phyloP scores from a whole-genome alignment of 2,797 vertebrate species.

The Pempheris klunzingeri region DNA sequence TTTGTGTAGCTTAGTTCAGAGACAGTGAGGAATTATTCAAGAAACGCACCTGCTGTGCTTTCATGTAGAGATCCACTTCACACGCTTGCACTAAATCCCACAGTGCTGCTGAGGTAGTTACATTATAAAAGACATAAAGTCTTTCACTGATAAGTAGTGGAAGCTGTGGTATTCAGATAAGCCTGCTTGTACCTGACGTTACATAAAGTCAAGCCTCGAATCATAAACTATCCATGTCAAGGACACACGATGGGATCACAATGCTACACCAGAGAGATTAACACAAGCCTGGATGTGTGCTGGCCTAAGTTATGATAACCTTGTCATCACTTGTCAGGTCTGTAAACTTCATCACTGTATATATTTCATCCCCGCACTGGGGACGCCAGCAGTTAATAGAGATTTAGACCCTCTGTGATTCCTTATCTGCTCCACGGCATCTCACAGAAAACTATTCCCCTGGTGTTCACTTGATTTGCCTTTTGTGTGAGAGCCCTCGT shows the following conservation, averaged over 20 bases:
- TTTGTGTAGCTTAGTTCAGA: neutral
- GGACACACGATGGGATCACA: conserved; percentile 51
- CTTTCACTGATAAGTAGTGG: conserved; percentile 53
- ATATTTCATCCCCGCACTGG: conserved; percentile 18
- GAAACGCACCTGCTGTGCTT: neutral
- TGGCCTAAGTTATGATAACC: conserved; percentile 57
- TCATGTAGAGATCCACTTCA: neutral
- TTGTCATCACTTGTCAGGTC: conserved; percentile 64
- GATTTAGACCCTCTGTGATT: conserved; percentile 53
- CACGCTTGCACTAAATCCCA: conserved; percentile 17
- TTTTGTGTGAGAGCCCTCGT: conserved; percentile 43
- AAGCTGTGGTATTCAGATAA: conserved; percentile 63
- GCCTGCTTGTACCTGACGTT: conserved; percentile 23
- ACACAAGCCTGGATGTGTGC: conserved; percentile 1
- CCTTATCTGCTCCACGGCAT: conserved; percentile 46
- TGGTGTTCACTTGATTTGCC: conserved; percentile 44
- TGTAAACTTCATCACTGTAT: conserved; percentile 59
- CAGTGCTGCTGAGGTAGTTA: conserved; percentile 7
- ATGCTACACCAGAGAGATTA: conserved; percentile 38
- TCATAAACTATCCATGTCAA: conserved; percentile 47
- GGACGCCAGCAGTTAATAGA: conserved; percentile 48
- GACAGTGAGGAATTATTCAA: neutral
- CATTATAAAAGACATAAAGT: conserved; percentile 22
- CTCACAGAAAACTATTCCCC: conserved; percentile 45
- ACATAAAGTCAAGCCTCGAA: conserved; percentile 2